Evolutionary conservation across 2,888 invertebrate genomes (phyloP), one percentile per base, ranked within the genome.

Genomic region (Siphlonurus alternatus): DNA sequence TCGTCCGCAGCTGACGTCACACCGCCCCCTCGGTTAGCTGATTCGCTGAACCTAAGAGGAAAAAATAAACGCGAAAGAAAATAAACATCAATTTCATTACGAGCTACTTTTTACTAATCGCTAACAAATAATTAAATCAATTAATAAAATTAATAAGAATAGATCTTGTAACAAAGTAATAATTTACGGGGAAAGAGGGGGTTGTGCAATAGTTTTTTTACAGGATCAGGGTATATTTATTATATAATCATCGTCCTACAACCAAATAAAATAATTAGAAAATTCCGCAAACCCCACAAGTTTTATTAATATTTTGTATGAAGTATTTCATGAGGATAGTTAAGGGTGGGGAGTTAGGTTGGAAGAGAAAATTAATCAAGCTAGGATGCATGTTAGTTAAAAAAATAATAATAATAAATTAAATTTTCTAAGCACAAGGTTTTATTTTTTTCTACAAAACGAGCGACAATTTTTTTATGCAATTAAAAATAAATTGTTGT

Each of bases 1-100:
- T 74, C 74, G 69, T 73, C 72, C 69, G 76, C 77, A 67, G 79
- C 79, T 71, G 74, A 71, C 68, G 75, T 74, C 68, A 71, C 72
- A 73, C 72, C 74, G 59, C 72, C 76, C 71, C 74, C 73, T 72
- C 73, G 72, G 71, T 78, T 79, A 53, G 78, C 77, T 71, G 79
- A 78, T 71, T 80, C 81, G 70, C 81, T 81, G 74, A 81, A 81
- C 74, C 75, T 76, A 75, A 73, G 75, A 74, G 74, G 72, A 70
- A 73, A 69, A 70, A 38, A 38, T 38, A 38, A 38, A 38, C 38
- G 38, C 38, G 63, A 63, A 63, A 63, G 63, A 63, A 63, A 63
- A 25, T 38, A 38, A 38, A 38, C 38, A 38, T 38, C 15, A 38
- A 38, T 5, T 38, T 10, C 15, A 38, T 38, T 38, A 38, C 38